Conservation (phyloP, 1,140 invertebrate genomes). For the Drosophila watanabei region DNA sequence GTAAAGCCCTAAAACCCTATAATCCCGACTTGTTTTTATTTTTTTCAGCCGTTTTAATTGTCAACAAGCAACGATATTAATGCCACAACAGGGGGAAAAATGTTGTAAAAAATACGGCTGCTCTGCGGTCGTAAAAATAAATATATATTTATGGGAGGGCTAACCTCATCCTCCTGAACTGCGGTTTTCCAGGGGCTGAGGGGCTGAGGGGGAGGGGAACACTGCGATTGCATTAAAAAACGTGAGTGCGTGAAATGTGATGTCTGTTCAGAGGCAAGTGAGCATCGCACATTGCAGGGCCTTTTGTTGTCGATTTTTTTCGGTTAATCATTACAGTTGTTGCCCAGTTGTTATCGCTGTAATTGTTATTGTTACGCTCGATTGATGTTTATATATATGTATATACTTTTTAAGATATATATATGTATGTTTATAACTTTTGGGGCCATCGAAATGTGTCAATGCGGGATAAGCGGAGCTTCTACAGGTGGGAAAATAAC, state of each 20-base stretch:
- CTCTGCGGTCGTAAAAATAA: conserved; percentile 56
- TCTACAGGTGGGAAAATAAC: conserved; percentile 31
- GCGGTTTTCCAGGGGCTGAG: conserved; percentile 30
- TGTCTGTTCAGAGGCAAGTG: conserved; percentile 31
- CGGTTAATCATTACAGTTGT: conserved; percentile 39
- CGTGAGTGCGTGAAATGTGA: conserved; percentile 80
- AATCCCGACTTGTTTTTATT: conserved; percentile 1
- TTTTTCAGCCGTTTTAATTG: conserved; percentile 61
- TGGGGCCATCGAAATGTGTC: conserved; percentile 60
- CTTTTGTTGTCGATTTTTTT: conserved; percentile 41
- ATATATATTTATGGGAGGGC: conserved; percentile 28
- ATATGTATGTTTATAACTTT: conserved; percentile 1
- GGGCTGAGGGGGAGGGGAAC: not conserved
- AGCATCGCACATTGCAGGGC: conserved; percentile 37
- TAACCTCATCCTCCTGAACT: conserved; percentile 11
- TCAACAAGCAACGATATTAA: conserved; percentile 30
- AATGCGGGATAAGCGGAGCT: conserved; percentile 47
- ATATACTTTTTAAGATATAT: not conserved
- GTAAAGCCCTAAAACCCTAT: conserved; percentile 6
- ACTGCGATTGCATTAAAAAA: conserved; percentile 77
- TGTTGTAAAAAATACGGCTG: conserved; percentile 14
- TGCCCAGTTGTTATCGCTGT: conserved; percentile 32
- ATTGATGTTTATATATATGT: conserved; percentile 9
- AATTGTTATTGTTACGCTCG: conserved; percentile 48
- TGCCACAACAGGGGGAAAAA: conserved; percentile 10